These are phyloP conservation scores for Cheirogaleus major DNA, from an alignment of 2,797 vertebrate genomes.

Conservation along the genomic window DNA sequence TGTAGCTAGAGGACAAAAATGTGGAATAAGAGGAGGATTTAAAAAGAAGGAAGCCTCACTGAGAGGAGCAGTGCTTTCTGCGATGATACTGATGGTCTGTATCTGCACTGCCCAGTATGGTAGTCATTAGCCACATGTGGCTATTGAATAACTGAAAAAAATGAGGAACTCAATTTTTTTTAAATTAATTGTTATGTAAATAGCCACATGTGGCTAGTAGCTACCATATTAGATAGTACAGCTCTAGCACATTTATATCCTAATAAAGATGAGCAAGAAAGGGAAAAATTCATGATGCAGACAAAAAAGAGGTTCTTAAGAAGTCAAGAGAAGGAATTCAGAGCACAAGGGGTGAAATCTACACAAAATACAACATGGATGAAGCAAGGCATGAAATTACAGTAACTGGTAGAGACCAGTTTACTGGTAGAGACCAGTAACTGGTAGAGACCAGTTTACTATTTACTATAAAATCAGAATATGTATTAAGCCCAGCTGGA, in stretches of 20 bases:
- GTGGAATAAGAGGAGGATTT: background rate
- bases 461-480: background rate
- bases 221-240: background rate
- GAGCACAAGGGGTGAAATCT: background rate
- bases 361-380: background rate
- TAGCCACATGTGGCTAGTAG: background rate
- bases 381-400: background rate
- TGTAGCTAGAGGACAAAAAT: background rate
- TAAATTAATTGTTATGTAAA: background rate
- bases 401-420: background rate
- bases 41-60: background rate
- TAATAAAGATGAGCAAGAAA: background rate
- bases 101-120: background rate
- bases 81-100: background rate
- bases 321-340: slow-evolving; percentile 19
- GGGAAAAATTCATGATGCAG: background rate
- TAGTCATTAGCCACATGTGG: background rate
- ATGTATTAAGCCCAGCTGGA: background rate
- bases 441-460: background rate
- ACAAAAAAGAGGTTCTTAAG: background rate
- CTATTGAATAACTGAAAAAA: background rate
- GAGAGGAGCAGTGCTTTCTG: background rate
- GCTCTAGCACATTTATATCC: background rate
- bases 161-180: background rate
- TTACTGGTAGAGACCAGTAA: background rate